Conservation (phyloP, 2,888 invertebrate genomes). For the Pristionchus japonicus region DNA sequence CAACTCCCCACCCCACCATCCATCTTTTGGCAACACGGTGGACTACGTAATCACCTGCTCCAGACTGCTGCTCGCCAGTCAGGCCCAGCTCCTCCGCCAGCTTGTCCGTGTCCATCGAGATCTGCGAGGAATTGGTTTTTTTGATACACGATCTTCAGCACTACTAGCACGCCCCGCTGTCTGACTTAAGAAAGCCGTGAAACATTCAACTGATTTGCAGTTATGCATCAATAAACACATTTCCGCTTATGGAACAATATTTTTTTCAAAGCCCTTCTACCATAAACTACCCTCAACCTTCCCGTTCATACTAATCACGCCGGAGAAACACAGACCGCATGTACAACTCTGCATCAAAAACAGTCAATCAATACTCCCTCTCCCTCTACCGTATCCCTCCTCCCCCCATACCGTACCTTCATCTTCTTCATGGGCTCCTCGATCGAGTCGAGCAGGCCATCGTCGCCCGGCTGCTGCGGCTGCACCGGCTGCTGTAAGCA, state of each 20-base stretch:
- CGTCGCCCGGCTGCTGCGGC: conserved; percentile 30
- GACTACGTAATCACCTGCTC: neutral
- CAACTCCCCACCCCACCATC: too few species aligned
- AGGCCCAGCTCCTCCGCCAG: conserved; percentile 35
- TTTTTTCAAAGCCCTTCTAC: too few species aligned
- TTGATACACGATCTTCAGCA: too few species aligned
- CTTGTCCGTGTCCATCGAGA: conserved; percentile 44
- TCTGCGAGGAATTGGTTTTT: neutral
- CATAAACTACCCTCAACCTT: too few species aligned
- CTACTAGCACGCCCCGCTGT: too few species aligned
- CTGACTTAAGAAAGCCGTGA: neutral
- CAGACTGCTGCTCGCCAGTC: neutral
- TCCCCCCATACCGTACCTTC: conserved; percentile 10
- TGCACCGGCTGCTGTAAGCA: neutral
- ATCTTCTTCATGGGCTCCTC: conserved; percentile 44
- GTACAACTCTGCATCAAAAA: neutral
- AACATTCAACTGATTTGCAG: neutral
- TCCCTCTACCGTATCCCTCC: neutral
- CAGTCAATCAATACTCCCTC: neutral
- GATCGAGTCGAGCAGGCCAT: conserved; percentile 44
- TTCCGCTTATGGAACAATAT: too few species aligned
- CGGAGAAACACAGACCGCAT: too few species aligned
- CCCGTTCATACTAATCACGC: too few species aligned
- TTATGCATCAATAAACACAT: too few species aligned
- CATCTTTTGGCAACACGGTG: too few species aligned